phyloP scores from a whole-genome alignment of 1,140 invertebrate species.

The Tetragonula clypearis region DNA sequence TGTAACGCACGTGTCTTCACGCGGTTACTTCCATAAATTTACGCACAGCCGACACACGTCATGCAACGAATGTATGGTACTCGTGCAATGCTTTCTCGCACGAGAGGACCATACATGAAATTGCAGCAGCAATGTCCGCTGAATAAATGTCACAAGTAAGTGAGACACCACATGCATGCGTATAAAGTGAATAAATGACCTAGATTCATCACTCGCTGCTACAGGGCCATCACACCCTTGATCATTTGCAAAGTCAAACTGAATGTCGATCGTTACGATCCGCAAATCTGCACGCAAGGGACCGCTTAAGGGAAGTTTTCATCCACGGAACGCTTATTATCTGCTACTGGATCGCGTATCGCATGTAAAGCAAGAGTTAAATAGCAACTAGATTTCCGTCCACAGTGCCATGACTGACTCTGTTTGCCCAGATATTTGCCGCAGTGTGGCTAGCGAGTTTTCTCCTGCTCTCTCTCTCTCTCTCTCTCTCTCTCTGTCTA shows the following conservation, averaged over 20 bases:
- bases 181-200: slow-evolving; percentile 54
- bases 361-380: neutral
- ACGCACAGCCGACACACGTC: slow-evolving; percentile 16
- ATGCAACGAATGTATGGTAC: slow-evolving; percentile 8
- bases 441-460: neutral
- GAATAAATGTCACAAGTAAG: slow-evolving; percentile 5
- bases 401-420: too few relatives aligned
- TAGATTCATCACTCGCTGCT: slow-evolving; percentile 44
- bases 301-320: neutral
- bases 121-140: neutral
- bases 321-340: neutral
- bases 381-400: neutral
- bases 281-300: too few relatives aligned
- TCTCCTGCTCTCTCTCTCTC: too few relatives aligned
- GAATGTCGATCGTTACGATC: neutral
- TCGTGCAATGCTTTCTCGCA: neutral
- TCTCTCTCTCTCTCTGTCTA: neutral
- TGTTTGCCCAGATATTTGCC: neutral
- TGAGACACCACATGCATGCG: neutral
- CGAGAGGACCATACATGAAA: neutral
- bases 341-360: neutral
- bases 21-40: slow-evolving; percentile 21
- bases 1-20: slow-evolving; percentile 10
- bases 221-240: slow-evolving; percentile 39
- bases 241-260: neutral